These are phyloP conservation scores for Spodoptera litura DNA, from an alignment of 1,140 invertebrate genomes.

Conservation along the genomic window DNA sequence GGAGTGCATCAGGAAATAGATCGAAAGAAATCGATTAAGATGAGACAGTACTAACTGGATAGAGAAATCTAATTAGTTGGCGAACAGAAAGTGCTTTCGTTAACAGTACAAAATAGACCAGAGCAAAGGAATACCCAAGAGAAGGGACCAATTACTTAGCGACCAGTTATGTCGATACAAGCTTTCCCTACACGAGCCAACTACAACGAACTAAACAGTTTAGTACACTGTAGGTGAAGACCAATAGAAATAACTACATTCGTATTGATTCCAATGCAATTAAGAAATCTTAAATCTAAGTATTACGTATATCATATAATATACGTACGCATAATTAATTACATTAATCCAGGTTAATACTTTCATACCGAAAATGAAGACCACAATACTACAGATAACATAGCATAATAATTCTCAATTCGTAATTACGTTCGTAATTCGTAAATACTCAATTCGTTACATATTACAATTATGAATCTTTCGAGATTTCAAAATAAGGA, in stretches of 20 bases:
- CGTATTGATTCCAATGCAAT: not conserved
- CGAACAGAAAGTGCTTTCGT: conserved; percentile 63
- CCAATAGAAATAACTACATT: conserved; percentile 12
- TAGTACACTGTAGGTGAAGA: conserved; percentile 31
- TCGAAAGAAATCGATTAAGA: conserved; percentile 12
- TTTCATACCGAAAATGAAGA: too few species aligned
- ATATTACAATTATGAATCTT: conserved; percentile 29
- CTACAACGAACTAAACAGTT: conserved; percentile 41
- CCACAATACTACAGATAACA: too few species aligned
- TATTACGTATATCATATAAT: too few species aligned
- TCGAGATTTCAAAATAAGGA: conserved; percentile 32
- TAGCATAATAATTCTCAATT: not conserved
- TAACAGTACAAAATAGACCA: conserved; percentile 64
- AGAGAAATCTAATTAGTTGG: conserved; percentile 68
- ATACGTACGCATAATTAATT: too few species aligned
- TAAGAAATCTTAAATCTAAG: not conserved
- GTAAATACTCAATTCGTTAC: not conserved
- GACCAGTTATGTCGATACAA: conserved; percentile 63
- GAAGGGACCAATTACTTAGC: conserved; percentile 74
- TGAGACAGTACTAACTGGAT: conserved; percentile 34
- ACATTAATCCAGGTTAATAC: too few species aligned
- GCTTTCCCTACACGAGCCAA: conserved; percentile 54
- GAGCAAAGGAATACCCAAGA: conserved; percentile 58
- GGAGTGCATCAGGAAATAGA: not conserved
- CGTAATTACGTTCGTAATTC: too few species aligned